These are phyloP conservation scores for Ochlodes sylvanus DNA, from an alignment of 2,888 invertebrate species.

Conservation along the genomic window DNA sequence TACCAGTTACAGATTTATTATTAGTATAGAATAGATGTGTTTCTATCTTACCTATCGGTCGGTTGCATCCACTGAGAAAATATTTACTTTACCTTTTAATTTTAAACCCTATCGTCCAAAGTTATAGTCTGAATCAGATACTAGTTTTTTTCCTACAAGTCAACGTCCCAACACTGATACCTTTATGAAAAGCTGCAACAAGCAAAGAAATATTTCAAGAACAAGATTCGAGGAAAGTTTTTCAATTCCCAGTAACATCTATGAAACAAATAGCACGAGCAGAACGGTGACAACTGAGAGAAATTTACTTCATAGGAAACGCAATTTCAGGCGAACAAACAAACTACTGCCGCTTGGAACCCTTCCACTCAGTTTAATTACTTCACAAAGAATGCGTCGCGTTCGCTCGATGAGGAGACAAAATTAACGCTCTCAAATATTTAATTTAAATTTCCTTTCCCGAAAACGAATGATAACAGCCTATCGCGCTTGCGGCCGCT, in stretches of 20 bases:
- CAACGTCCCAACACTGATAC: no score
- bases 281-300: conserved; percentile 65
- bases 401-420: conserved; percentile 83
- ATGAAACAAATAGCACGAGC: conserved; percentile 55
- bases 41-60: no score
- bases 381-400: conserved; percentile 85
- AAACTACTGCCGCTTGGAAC: conserved; percentile 81
- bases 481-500: conserved; percentile 62
- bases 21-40: no score
- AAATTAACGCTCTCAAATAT: conserved; percentile 85
- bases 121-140: no score
- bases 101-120: no score
- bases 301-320: conserved; percentile 80
- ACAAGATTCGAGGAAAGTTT: conserved; percentile 26
- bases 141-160: no score
- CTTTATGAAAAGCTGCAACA: background rate
- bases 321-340: conserved; percentile 83
- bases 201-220: background rate
- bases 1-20: no score
- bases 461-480: conserved; percentile 82
- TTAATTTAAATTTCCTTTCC: conserved; percentile 83
- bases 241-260: conserved; percentile 48
- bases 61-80: no score
- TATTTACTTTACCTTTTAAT: no score
- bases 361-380: conserved; percentile 85